These are phyloP conservation scores for Trichogramma pretiosum DNA, from an alignment of 1,140 invertebrate genomes.

Conservation along the genomic window DNA sequence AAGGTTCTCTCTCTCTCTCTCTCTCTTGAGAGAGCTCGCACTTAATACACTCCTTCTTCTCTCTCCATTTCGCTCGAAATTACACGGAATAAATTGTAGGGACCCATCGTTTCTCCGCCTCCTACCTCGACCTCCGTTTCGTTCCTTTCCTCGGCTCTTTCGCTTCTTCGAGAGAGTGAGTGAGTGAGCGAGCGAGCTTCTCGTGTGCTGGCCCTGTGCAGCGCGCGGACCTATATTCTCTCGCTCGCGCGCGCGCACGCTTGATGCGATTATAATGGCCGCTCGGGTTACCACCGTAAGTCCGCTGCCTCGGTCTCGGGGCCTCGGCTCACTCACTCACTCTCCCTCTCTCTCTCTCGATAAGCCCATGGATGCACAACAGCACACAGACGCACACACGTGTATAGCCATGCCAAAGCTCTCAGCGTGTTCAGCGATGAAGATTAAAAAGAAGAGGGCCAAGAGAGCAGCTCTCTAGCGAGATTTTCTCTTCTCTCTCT, in stretches of 20 bases:
- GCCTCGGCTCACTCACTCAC: not conserved
- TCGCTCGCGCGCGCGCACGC: no score
- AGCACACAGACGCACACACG: no score
- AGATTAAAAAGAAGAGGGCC: slow-evolving; percentile 19
- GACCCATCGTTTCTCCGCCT: slow-evolving; percentile 16
- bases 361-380: no score
- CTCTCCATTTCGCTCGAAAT: slow-evolving; percentile 23
- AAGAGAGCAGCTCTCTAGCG: no score
- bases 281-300: slow-evolving; percentile 34
- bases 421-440: slow-evolving; percentile 13
- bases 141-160: not conserved
- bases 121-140: slow-evolving; percentile 1
- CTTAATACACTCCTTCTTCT: no score
- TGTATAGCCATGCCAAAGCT: no score
- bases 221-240: no score
- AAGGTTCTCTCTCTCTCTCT: slow-evolving; percentile 11
- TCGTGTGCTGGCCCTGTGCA: slow-evolving; percentile 6
- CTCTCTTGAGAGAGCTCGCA: not conserved
- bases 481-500: no score
- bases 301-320: slow-evolving; percentile 25
- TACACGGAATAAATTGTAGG: slow-evolving; percentile 39
- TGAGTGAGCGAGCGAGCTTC: no score
- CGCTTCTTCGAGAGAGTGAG: no score
- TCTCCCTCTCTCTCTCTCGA: not conserved
- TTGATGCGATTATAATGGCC: slow-evolving; percentile 44